phyloP scores from a whole-genome alignment of 2,888 invertebrate species.

The Ectemnius lituratus region DNA sequence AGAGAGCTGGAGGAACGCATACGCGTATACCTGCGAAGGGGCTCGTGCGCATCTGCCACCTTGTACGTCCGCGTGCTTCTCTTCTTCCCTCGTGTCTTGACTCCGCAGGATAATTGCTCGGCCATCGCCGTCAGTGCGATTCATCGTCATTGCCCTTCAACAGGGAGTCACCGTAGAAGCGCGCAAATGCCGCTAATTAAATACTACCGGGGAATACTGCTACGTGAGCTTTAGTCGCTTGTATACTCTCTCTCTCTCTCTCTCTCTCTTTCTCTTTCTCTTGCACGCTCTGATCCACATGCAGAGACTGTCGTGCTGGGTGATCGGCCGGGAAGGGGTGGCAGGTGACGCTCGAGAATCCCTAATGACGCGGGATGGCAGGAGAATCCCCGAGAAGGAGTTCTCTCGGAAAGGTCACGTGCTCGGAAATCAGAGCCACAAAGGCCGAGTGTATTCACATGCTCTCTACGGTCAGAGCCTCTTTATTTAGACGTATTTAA shows the following conservation, averaged over 20 bases:
- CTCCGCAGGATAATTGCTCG: slow-evolving; percentile 52
- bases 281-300: neutral
- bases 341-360: slow-evolving; percentile 35
- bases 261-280: neutral
- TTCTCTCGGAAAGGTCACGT: too few relatives aligned
- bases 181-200: slow-evolving; percentile 29
- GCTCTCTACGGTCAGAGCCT: too few relatives aligned
- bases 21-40: slow-evolving; percentile 37
- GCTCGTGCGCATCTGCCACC: slow-evolving; percentile 62
- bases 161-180: slow-evolving; percentile 24
- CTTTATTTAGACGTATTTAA: too few relatives aligned
- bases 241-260: too few relatives aligned
- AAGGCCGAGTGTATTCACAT: too few relatives aligned
- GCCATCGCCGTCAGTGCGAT: slow-evolving; percentile 39
- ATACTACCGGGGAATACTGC: slow-evolving; percentile 10
- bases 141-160: slow-evolving; percentile 34
- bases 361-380: neutral
- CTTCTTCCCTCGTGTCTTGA: slow-evolving; percentile 45
- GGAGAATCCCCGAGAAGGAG: too few relatives aligned
- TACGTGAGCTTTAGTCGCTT: too few relatives aligned
- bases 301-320: neutral
- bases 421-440: too few relatives aligned
- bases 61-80: slow-evolving; percentile 44
- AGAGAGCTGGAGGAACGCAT: neutral
- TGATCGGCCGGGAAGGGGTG: slow-evolving; percentile 20